Evolutionary conservation across 1,140 invertebrate species (phyloP).

Genomic region (Habropoda laboriosa): DNA sequence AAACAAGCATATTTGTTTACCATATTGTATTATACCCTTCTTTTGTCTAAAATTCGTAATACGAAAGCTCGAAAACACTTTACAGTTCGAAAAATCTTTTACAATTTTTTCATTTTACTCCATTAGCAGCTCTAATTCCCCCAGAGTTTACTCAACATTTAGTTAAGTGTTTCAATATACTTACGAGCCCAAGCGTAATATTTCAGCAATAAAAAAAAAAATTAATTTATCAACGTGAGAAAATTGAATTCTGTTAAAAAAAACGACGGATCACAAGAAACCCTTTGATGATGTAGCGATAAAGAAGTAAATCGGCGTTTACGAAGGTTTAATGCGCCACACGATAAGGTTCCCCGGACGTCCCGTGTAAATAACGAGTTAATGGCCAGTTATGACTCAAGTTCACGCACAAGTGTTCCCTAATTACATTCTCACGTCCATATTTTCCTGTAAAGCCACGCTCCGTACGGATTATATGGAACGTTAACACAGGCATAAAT

Average conservation of each 20-base stretch:
- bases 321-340: background rate
- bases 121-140: no score
- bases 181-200: no score
- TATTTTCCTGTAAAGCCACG: conserved; percentile 18
- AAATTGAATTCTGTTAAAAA: background rate
- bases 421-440: conserved; percentile 10
- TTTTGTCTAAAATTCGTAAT: no score
- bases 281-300: background rate
- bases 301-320: background rate
- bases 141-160: no score
- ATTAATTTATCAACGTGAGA: background rate
- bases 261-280: no score
- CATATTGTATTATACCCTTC: no score
- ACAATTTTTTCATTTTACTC: no score
- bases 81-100: no score
- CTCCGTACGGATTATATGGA: conserved; percentile 31
- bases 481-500: conserved; percentile 39
- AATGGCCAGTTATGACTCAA: conserved; percentile 8
- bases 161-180: no score
- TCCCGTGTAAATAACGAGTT: background rate
- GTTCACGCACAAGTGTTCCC: conserved; percentile 13
- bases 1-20: no score
- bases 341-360: background rate
- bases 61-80: no score
- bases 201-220: background rate